phyloP scores from a whole-genome alignment of 2,797 vertebrate species.

The Tragelaphus eurycerus region DNA sequence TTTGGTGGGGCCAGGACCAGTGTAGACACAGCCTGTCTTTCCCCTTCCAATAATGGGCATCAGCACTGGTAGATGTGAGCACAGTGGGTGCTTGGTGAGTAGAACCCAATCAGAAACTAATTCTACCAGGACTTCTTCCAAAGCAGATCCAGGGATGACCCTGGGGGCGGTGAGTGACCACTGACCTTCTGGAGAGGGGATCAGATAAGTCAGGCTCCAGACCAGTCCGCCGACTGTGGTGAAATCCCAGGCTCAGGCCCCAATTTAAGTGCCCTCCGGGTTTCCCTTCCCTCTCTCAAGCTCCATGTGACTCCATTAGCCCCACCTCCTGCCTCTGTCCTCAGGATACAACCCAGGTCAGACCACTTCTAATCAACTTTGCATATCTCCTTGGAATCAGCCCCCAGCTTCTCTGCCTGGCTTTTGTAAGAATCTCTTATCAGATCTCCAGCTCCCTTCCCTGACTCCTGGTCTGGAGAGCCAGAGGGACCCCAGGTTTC shows the following conservation, averaged over 20 bases:
- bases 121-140: background rate
- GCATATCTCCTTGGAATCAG: background rate
- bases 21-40: background rate
- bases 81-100: background rate
- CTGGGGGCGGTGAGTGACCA: background rate
- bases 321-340: background rate
- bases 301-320: background rate
- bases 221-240: rapidly evolving
- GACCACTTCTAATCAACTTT: background rate
- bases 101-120: background rate
- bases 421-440: background rate
- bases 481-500: background rate
- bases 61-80: rapidly evolving
- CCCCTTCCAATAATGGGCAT: background rate
- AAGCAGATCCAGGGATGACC: background rate
- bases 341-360: too few relatives aligned
- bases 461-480: background rate
- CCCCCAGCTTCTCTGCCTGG: background rate
- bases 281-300: background rate
- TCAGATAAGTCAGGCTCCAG: background rate
- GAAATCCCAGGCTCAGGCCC: background rate
- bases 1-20: rapidly evolving
- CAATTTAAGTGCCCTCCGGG: background rate
- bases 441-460: background rate
- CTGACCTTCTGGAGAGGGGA: background rate